Base-by-base conservation (phyloP, 2,888 invertebrate species). In the Pristionchus arcanus region DNA sequence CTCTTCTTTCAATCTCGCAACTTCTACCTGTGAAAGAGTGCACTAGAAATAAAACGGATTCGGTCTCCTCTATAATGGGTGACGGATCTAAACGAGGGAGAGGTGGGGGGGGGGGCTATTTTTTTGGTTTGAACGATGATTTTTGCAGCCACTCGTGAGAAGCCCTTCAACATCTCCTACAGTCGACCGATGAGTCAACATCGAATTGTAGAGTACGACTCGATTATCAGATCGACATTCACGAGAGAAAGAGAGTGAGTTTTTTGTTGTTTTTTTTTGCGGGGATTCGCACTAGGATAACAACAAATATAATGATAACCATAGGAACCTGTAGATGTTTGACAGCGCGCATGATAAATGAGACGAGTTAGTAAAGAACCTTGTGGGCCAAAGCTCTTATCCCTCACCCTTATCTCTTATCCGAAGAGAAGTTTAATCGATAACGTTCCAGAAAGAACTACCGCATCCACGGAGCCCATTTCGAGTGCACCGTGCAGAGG, bases 161-260 rank as follows among this genome's bases (percentile, higher is more conserved):
- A 81, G 81, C 25, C 81, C n/a, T 81, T 81, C 81, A 53, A 81
- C 49, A 81, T 81, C 81, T 49, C 49, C n/a, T 81, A 81, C 81
- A 49, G 21, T 28, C 42, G 81, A 7, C 81, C 49, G 25, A 81
- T 81, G 81, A 49, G 7, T 49, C 49, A 81, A 5, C 49, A 81
- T 19, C 11, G 28, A 49, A 81, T 81, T 28, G 2, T 28, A n/a
- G 28, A n/a, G 2, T 53, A 53, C 28, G 34, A 49, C n/a, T 81
- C 81, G n/a, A 49, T 0, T 5, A 34, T 81, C 15, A 81, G 28
- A 5, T 81, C 81, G 7, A 53, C 81, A 3, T 28, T 81, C 49
- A 21, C n/a, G 25, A 25, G 42, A 42, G 9, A 25, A 9, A 49
- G 49, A 9, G 49, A 53, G 81, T 81, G 4, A 81, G 31, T 28